Evolutionary conservation across 2,113 vertebrate species (phyloP).

Genomic region (Oenanthe oenanthe): DNA sequence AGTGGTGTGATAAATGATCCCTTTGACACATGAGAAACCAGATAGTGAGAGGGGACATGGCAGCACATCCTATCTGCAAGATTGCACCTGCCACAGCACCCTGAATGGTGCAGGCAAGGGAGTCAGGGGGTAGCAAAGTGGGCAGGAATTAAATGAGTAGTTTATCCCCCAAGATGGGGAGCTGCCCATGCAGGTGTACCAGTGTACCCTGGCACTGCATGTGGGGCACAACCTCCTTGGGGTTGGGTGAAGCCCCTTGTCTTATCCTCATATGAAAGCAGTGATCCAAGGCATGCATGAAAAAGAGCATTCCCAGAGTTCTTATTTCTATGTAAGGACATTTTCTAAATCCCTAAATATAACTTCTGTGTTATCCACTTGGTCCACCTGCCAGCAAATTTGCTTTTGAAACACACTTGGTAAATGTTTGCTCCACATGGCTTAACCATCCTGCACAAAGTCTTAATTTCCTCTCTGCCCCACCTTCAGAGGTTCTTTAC

Average conservation of each 20-base stretch:
- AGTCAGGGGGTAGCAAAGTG: neutral
- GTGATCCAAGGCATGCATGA: neutral
- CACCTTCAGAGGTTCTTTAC: neutral
- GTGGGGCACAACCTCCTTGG: fast-evolving
- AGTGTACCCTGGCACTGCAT: fast-evolving
- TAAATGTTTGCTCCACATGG: neutral
- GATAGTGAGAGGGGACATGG: neutral
- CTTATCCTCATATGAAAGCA: neutral
- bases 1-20: neutral
- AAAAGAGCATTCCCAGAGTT: neutral
- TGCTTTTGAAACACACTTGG: neutral
- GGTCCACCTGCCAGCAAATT: neutral
- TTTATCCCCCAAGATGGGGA: neutral
- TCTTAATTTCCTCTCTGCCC: neutral
- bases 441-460: neutral
- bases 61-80: neutral
- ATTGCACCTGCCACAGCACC: neutral
- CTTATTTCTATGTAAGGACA: neutral
- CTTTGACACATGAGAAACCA: neutral
- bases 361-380: neutral
- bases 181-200: neutral
- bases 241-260: neutral
- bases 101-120: neutral
- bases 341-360: neutral
- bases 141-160: neutral